Percentiles rank a stretch among this genome's conserved stretches.
phyloP scores from a whole-genome alignment of 2,888 invertebrate genomes.

The Agrotis clavis region DNA sequence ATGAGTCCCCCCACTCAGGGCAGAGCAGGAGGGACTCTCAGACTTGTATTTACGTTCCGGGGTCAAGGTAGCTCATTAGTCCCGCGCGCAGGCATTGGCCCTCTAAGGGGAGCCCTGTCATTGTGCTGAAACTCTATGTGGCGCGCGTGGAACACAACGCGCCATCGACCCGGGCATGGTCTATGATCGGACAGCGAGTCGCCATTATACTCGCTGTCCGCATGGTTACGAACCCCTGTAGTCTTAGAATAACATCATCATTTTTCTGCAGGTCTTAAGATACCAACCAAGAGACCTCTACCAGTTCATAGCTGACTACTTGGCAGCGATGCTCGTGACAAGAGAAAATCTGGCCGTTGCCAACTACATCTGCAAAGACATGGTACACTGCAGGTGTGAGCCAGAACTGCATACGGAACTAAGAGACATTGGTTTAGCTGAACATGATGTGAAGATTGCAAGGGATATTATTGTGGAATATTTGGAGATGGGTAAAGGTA shows the following conservation, averaged over 20 bases:
- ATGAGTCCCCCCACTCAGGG: too few relatives aligned
- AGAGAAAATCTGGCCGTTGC: slow-evolving; percentile 90
- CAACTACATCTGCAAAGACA: slow-evolving; percentile 70
- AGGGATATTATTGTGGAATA: slow-evolving; percentile 71
- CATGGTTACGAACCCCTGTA: too few relatives aligned
- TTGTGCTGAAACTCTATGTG: too few relatives aligned
- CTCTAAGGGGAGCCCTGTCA: too few relatives aligned
- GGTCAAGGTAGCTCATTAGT: too few relatives aligned
- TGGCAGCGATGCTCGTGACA: slow-evolving; percentile 92
- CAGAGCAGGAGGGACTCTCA: too few relatives aligned
- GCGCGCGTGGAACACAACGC: too few relatives aligned
- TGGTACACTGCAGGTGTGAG: slow-evolving; percentile 70
- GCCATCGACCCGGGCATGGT: too few relatives aligned
- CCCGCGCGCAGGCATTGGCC: too few relatives aligned
- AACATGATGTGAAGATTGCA: slow-evolving; percentile 67
- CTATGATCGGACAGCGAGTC: too few relatives aligned
- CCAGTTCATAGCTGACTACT: slow-evolving; percentile 93
- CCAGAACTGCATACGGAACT: slow-evolving; percentile 75
- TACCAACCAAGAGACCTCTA: slow-evolving; percentile 92
- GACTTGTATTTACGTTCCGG: too few relatives aligned
- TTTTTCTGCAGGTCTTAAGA: slow-evolving; percentile 90
- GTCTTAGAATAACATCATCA: background rate
- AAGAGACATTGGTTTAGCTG: slow-evolving; percentile 70
- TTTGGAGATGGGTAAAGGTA: slow-evolving; percentile 73
- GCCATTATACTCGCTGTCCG: too few relatives aligned